Evolutionary conservation across 2,888 invertebrate genomes (phyloP), one percentile per base, ranked within the genome.

Genomic region (Epistrophella euchroma): DNA sequence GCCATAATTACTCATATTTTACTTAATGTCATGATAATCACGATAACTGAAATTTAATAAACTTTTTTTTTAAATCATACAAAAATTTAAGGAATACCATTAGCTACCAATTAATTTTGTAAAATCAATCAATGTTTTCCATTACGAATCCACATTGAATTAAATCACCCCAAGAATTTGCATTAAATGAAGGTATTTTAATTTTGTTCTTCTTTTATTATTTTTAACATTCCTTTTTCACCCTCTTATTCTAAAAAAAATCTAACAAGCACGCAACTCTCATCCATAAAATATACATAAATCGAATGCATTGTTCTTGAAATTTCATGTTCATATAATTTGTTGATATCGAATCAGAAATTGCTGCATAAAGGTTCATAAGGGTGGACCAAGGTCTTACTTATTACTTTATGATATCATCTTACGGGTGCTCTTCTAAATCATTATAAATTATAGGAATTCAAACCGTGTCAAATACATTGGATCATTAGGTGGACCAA

Each of bases 261-360:
- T 37, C 0, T 3, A 37, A 13, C 37, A 37, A 37, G 37, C 28
- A 45, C 37, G n/a, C 6, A 71, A 64, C 32, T 47, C 64, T 76
- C 76, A 82, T 66, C 76, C 82, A 76, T 56, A 45, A 55, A 15
- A n/a, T n/a, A n/a, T n/a, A n/a, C n/a, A n/a, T n/a, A n/a, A n/a
- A n/a, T 47, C 22, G 0, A 37, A 22, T 55, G 71, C 22, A 55
- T 82, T 82, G 68, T 78, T 68, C 37, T 28, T 28, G n/a, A 32
- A 74, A 74, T 17, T 11, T 22, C n/a, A 55, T 55, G n/a, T 28
- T 1, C 9, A 32, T 6, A 9, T 32, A 22, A 45, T 45, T 40
- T 47, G 62, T 56, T 28, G 19, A n/a, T 50, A 66, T 73, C 50
- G 28, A 58, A 35, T 70, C 4, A 43, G 28, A 73, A 68, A 83